Conservation (phyloP, 2,797 vertebrate species). For the Arctocebus calabarensis region DNA sequence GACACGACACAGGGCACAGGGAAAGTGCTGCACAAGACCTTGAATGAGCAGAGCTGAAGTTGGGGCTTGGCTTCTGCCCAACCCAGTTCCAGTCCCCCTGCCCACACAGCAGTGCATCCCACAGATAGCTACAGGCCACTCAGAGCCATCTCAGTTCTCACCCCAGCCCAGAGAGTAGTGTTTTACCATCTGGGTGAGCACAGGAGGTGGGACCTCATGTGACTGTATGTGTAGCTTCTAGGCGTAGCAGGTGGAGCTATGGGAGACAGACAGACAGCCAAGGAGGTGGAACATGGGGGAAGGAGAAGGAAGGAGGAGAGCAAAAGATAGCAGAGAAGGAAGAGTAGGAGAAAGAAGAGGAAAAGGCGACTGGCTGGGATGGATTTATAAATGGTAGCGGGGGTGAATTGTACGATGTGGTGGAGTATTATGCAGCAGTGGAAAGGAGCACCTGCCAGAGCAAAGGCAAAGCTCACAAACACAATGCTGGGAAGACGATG, state of each 20-base stretch:
- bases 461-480: not conserved
- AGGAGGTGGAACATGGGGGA: not conserved
- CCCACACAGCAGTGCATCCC: not conserved
- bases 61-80: not conserved
- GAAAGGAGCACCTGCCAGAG: not conserved
- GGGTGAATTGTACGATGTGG: rapidly evolving
- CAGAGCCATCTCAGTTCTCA: not conserved
- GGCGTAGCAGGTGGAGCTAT: not conserved
- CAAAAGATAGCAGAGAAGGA: not conserved
- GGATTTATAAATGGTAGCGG: rapidly evolving
- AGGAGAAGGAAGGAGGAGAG: not conserved
- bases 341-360: not conserved
- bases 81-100: too few relatives aligned
- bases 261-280: not conserved
- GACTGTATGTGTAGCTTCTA: not conserved
- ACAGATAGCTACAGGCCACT: not conserved
- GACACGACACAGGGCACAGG: not conserved
- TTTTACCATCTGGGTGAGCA: not conserved
- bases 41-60: not conserved
- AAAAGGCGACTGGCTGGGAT: not conserved
- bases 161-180: not conserved
- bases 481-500: not conserved
- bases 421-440: conserved; percentile 30
- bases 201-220: not conserved
- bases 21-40: not conserved